A percentile compares a stretch with the other conserved stretches of the same genome.
These are phyloP conservation scores for Ageneiosus marmoratus DNA, from an alignment of 2,113 vertebrate genomes.

Conservation along the genomic window DNA sequence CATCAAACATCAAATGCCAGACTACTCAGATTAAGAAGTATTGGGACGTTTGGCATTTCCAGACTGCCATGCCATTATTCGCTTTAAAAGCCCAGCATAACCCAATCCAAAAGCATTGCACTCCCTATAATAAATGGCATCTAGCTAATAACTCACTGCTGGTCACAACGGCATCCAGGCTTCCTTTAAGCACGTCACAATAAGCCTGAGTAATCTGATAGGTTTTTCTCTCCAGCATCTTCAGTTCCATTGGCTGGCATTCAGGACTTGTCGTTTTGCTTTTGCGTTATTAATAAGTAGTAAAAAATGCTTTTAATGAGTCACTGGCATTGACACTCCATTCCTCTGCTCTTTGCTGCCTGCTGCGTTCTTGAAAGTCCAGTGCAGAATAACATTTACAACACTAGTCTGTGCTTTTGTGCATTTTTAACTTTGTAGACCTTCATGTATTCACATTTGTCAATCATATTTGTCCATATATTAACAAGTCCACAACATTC, in stretches of 20 bases:
- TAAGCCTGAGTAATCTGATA: conserved; percentile 37
- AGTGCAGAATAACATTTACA: conserved; percentile 17
- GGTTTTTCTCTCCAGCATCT: conserved; percentile 7
- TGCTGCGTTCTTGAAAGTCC: conserved; percentile 14
- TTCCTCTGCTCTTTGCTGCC: conserved; percentile 14
- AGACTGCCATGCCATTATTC: conserved; percentile 46
- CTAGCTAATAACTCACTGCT: conserved; percentile 46
- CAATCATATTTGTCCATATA: neutral
- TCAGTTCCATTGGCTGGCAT: neutral
- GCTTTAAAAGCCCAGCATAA: conserved; percentile 46
- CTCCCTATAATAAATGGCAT: conserved; percentile 43
- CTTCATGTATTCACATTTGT: neutral
- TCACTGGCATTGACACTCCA: conserved; percentile 18
- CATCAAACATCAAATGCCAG: conserved; percentile 28
- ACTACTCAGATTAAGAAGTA: conserved; percentile 36
- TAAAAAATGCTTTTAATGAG: conserved; percentile 48
- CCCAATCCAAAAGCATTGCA: conserved; percentile 44
- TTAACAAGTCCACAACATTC: conserved; percentile 27
- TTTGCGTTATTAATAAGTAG: conserved; percentile 42
- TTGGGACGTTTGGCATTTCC: conserved; percentile 48
- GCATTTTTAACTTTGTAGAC: conserved; percentile 41
- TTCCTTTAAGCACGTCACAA: conserved; percentile 27
- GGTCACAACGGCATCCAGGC: conserved; percentile 35
- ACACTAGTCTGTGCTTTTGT: conserved; percentile 1
- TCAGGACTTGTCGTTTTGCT: conserved; percentile 13